These are phyloP conservation scores for Diuraphis noxia DNA, from an alignment of 1,140 invertebrate species.

Conservation along the genomic window DNA sequence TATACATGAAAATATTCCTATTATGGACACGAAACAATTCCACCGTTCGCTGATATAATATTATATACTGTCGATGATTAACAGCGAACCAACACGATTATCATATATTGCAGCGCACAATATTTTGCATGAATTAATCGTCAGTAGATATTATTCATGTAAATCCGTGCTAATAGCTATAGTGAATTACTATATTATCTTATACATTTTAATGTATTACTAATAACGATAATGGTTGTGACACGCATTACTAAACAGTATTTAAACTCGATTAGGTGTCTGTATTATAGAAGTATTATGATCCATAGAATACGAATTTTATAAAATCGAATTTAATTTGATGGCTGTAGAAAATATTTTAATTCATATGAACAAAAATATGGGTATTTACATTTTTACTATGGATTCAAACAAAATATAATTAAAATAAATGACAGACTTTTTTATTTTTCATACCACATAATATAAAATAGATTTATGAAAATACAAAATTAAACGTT, in stretches of 20 bases:
- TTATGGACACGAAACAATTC: background rate
- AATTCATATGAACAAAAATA: too few species aligned
- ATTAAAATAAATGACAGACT: too few species aligned
- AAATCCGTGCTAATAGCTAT: too few species aligned
- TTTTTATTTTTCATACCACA: too few species aligned
- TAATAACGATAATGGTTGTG: background rate
- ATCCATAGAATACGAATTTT: background rate
- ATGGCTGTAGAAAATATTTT: background rate
- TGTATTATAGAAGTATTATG: background rate
- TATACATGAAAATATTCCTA: constrained; percentile 4
- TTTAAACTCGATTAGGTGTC: background rate
- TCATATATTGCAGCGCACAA: background rate
- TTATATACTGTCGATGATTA: background rate
- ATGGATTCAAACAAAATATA: too few species aligned
- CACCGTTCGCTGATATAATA: background rate
- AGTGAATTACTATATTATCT: too few species aligned
- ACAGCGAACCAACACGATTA: background rate
- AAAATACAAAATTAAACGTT: too few species aligned
- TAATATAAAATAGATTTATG: too few species aligned
- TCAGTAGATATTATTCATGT: background rate
- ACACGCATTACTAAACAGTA: background rate
- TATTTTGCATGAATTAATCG: background rate
- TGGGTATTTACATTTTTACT: too few species aligned
- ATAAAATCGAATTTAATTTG: background rate
- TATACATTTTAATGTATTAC: too few species aligned